phyloP scores from a whole-genome alignment of 2,888 invertebrate species.

The Leucophenga maculata region DNA sequence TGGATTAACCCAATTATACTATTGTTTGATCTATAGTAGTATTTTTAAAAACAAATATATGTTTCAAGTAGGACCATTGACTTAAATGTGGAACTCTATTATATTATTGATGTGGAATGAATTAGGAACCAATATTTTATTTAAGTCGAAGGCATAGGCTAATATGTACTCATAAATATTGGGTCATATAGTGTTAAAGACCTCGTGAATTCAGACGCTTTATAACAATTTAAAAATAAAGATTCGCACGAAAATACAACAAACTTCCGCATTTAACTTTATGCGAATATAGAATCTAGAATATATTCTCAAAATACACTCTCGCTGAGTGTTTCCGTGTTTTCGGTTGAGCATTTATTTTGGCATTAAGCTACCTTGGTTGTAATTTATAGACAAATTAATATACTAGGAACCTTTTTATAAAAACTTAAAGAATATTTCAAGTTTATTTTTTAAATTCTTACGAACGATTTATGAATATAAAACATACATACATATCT shows the following conservation, averaged over 20 bases:
- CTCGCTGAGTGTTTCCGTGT: conserved; percentile 2
- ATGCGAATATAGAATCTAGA: not conserved
- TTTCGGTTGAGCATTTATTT: not conserved
- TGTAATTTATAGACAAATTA: not conserved
- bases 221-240: not conserved
- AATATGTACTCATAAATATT: too few species aligned
- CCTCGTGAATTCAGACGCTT: not conserved
- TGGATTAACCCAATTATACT: too few species aligned
- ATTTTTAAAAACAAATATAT: too few species aligned
- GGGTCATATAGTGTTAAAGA: not conserved
- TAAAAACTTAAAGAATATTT: not conserved
- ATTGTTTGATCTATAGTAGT: too few species aligned
- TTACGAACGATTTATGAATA: too few species aligned
- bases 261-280: conserved; percentile 14
- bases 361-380: not conserved
- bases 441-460: too few species aligned
- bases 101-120: too few species aligned
- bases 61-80: too few species aligned
- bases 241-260: not conserved
- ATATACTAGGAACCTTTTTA: not conserved
- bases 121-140: too few species aligned
- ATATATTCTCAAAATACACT: not conserved
- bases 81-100: too few species aligned
- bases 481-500: too few species aligned
- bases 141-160: too few species aligned